Conservation (phyloP, 2,888 invertebrate genomes). For the Drosophila picticornis region DNA sequence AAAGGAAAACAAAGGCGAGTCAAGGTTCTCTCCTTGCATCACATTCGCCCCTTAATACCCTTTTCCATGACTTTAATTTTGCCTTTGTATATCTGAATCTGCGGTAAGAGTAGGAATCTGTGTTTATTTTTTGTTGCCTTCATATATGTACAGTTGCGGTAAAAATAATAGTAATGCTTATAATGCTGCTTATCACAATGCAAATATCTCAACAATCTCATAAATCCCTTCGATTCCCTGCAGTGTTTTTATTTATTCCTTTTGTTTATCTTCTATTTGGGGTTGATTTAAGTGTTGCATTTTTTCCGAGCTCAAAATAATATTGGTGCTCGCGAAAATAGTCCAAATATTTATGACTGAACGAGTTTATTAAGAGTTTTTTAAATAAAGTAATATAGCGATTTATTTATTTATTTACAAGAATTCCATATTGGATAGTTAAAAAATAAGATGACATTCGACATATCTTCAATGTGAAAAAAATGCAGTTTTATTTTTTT, state of each 20-base stretch:
- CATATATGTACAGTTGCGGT: neutral
- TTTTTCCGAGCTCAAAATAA: neutral
- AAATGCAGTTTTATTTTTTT: neutral
- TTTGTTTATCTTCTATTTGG: neutral
- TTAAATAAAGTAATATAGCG: neutral
- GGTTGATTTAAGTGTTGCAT: neutral
- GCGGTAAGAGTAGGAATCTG: constrained; percentile 39
- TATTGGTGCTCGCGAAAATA: neutral
- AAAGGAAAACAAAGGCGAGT: constrained; percentile 67
- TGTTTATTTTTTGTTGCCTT: constrained; percentile 3
- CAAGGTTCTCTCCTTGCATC: constrained; percentile 64
- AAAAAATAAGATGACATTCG: neutral
- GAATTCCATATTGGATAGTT: no score
- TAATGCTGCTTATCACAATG: no score
- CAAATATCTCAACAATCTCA: neutral
- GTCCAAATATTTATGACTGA: neutral
- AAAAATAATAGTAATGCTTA: neutral
- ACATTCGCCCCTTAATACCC: constrained; percentile 12
- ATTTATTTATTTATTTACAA: neutral
- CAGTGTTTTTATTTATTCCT: neutral
- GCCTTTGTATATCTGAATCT: constrained; percentile 37
- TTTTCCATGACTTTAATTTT: constrained; percentile 3
- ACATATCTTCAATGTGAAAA: neutral
- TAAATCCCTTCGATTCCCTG: neutral
- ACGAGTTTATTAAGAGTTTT: neutral